Conservation (phyloP, 1,140 invertebrate genomes). For the Bilobella aurantiaca region DNA sequence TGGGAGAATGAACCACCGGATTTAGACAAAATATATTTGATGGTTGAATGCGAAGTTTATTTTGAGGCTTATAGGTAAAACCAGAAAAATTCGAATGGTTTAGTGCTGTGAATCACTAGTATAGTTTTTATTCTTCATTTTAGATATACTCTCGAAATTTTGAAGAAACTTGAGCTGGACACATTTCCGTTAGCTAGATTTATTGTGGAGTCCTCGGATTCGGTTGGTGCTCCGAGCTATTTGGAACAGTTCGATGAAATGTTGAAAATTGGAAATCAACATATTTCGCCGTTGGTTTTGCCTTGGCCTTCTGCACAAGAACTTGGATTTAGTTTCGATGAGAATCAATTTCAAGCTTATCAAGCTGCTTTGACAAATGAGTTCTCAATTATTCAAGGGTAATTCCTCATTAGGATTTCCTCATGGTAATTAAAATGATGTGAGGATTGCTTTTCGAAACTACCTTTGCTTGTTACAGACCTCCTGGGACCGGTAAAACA, state of each 20-base stretch:
- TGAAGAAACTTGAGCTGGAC: constrained; percentile 46
- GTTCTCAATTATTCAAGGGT: constrained; percentile 55
- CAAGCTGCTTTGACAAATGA: constrained; percentile 50
- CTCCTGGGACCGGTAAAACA: constrained; percentile 50
- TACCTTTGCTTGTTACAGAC: constrained; percentile 48
- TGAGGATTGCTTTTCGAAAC: too few species aligned
- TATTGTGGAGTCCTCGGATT: constrained; percentile 41
- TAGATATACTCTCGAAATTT: constrained; percentile 44
- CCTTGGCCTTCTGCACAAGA: constrained; percentile 39
- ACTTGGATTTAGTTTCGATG: constrained; percentile 45
- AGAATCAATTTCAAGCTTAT: constrained; percentile 50
- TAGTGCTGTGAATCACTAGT: not conserved
- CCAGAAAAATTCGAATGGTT: not conserved
- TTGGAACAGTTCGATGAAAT: constrained; percentile 1
- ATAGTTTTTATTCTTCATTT: constrained; percentile 2
- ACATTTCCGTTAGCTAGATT: constrained; percentile 55
- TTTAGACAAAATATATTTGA: constrained; percentile 42
- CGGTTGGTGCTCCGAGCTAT: constrained; percentile 39
- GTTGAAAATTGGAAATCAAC: constrained; percentile 6
- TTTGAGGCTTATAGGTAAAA: constrained; percentile 53
- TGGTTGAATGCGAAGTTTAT: constrained; percentile 57
- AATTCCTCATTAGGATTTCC: too few species aligned
- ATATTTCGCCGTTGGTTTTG: constrained; percentile 13
- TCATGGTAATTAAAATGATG: too few species aligned
- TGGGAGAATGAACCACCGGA: constrained; percentile 1